Evolutionary conservation across 2,797 vertebrate genomes (phyloP).

Genomic region (Rhadinocentrus ornatus): DNA sequence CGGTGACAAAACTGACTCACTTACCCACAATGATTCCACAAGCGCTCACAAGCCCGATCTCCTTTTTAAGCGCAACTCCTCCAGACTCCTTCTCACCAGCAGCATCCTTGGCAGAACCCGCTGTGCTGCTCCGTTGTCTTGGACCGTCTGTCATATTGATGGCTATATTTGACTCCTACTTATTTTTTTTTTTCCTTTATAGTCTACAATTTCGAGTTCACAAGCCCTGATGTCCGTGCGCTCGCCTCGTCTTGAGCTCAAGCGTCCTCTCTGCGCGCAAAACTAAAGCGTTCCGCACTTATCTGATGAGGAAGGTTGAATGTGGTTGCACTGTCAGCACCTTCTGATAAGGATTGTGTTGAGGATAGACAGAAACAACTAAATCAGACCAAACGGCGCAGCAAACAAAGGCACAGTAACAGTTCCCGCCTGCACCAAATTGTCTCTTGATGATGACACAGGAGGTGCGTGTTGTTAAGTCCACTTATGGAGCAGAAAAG

Average conservation of each 20-base stretch:
- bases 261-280: conserved; percentile 19
- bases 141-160: conserved; percentile 87
- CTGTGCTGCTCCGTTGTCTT: conserved; percentile 83
- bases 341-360: not conserved
- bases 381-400: too few species aligned
- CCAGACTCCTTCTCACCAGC: conserved; percentile 64
- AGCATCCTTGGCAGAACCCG: conserved; percentile 68
- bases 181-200: not conserved
- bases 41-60: conserved; percentile 92
- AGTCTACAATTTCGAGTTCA: not conserved
- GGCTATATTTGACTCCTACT: conserved; percentile 4
- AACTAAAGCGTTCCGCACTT: conserved; percentile 24
- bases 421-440: not conserved
- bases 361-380: not conserved
- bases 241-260: not conserved
- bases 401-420: not conserved
- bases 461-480: conserved; percentile 27
- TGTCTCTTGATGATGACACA: conserved; percentile 9
- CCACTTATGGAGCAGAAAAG: conserved; percentile 17
- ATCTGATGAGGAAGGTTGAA: conserved; percentile 34
- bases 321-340: conserved; percentile 36
- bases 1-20: conserved; percentile 44
- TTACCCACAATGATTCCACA: conserved; percentile 95
- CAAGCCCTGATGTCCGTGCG: conserved; percentile 20
- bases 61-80: conserved; percentile 91